Percentiles rank a stretch among this genome's conserved stretches.
phyloP scores from a whole-genome alignment of 2,113 vertebrate genomes.

The Pristiophorus japonicus region DNA sequence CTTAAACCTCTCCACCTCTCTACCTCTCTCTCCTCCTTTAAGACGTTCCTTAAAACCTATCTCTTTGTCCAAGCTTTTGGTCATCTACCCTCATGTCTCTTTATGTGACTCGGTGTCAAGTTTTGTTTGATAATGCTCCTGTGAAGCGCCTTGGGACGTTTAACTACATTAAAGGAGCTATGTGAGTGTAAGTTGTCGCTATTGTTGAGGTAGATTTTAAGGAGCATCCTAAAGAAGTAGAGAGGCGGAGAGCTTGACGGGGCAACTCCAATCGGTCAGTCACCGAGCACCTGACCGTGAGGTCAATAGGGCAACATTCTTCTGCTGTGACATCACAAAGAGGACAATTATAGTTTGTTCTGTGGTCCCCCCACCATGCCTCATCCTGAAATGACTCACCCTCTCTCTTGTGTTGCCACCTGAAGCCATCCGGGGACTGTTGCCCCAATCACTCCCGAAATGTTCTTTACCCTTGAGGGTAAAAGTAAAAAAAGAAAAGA shows the following conservation, averaged over 20 bases:
- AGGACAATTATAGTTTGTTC: neutral
- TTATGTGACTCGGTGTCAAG: no score
- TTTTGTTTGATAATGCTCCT: neutral
- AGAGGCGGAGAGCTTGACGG: neutral
- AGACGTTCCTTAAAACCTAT: no score
- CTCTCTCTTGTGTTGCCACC: neutral
- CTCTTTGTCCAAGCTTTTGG: no score
- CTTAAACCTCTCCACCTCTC: no score
- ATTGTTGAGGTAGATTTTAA: neutral
- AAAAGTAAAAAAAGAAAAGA: neutral
- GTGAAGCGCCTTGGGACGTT: neutral
- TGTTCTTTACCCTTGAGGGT: neutral
- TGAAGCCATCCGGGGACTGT: neutral
- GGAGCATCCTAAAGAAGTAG: neutral
- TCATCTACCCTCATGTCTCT: no score
- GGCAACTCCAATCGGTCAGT: neutral
- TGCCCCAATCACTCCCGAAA: neutral
- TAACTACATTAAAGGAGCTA: neutral
- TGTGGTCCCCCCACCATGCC: neutral
- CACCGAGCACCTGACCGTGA: neutral
- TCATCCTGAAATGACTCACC: neutral
- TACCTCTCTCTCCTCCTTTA: no score
- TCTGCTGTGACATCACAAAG: neutral
- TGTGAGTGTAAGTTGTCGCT: neutral
- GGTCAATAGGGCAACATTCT: neutral